Conservation (phyloP, 2,888 invertebrate species). For the Torymus texanus region DNA sequence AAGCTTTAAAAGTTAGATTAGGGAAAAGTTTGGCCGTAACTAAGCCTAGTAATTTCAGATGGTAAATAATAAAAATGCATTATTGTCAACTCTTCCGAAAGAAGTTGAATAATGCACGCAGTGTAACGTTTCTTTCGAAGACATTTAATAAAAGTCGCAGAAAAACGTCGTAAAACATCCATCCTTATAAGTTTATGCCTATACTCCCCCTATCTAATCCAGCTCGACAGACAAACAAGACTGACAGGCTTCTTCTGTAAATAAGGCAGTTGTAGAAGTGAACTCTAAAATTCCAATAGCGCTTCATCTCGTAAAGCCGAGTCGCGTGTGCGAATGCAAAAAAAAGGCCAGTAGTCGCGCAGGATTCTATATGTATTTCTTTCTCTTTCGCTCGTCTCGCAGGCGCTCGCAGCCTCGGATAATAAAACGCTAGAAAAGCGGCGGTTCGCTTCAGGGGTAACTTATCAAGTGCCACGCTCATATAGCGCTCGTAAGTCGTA, state of each 20-base stretch:
- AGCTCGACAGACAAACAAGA: neutral
- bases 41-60: too few species aligned
- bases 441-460: neutral
- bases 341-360: neutral
- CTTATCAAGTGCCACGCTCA: slow-evolving; percentile 20
- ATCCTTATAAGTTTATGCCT: too few species aligned
- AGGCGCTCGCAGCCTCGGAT: neutral
- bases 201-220: too few species aligned
- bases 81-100: too few species aligned
- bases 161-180: too few species aligned
- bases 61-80: too few species aligned
- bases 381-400: neutral
- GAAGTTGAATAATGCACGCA: too few species aligned
- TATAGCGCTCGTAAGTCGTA: slow-evolving; percentile 30
- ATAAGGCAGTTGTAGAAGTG: neutral
- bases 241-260: neutral
- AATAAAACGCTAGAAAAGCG: slow-evolving; percentile 30
- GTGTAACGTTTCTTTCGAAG: too few species aligned
- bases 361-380: neutral
- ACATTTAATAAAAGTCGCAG: too few species aligned
- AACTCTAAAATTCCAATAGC: slow-evolving; percentile 28
- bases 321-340: too few species aligned
- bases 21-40: neutral
- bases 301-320: neutral
- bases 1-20: slow-evolving; percentile 2